A percentile compares a stretch with the other conserved stretches of the same genome.
These are phyloP conservation scores for Enteromius unitaeniatus DNA, from an alignment of 2,797 vertebrate genomes.

Conservation along the genomic window DNA sequence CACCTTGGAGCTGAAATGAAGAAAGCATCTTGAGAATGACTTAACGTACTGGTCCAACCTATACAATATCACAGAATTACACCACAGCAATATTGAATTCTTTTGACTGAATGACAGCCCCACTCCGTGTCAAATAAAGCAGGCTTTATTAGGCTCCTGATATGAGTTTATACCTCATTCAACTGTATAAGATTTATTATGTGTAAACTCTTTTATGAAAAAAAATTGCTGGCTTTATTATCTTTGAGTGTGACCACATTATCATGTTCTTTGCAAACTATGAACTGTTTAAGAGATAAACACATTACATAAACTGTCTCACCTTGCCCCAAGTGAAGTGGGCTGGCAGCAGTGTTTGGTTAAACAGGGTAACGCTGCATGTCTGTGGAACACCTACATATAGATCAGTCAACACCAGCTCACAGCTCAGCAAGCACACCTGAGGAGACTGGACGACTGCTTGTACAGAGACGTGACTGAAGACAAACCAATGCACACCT, in stretches of 20 bases:
- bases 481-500: constrained; percentile 20
- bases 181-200: neutral
- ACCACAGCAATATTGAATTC: neutral
- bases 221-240: neutral
- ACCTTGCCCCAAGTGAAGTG: constrained; percentile 87
- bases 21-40: neutral
- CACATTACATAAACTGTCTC: constrained; percentile 30
- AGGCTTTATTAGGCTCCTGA: neutral
- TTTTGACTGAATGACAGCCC: neutral
- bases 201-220: neutral
- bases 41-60: neutral
- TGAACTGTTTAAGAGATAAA: neutral
- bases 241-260: neutral
- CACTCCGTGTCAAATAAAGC: too few relatives aligned
- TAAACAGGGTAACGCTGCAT: constrained; percentile 78
- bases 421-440: constrained; percentile 82
- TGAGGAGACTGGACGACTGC: constrained; percentile 87
- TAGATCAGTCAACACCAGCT: constrained; percentile 80
- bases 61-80: neutral
- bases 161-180: neutral
- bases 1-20: constrained; percentile 78
- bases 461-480: constrained; percentile 85
- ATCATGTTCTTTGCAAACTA: neutral
- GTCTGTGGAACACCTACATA: constrained; percentile 80
- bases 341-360: constrained; percentile 86